Conservation (phyloP, 35 echinoderm and acorn worm species). For the Lytechinus variegatus region DNA sequence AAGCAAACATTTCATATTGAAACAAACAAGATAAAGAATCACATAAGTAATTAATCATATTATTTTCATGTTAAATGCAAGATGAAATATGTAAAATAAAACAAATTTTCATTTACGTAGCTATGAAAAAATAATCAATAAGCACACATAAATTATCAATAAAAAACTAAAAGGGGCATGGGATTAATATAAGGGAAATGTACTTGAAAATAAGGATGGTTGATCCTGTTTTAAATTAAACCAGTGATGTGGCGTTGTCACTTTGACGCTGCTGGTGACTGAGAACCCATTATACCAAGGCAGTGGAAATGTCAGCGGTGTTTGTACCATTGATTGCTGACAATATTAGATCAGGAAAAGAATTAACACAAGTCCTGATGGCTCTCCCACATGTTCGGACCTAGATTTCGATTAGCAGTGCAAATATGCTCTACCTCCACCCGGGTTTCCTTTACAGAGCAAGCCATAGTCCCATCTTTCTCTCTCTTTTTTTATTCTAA, state of each 20-base stretch:
- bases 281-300: neutral
- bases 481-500: neutral
- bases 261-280: neutral
- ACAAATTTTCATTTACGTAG: too few relatives aligned
- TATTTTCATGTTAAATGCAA: neutral
- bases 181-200: too few relatives aligned
- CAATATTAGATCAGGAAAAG: constrained; percentile 19
- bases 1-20: neutral
- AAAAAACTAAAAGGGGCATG: too few relatives aligned
- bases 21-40: neutral
- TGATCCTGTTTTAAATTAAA: neutral
- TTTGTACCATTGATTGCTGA: constrained; percentile 11
- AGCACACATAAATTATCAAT: too few relatives aligned
- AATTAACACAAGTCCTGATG: constrained; percentile 12
- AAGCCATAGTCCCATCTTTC: neutral
- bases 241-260: neutral
- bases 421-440: constrained; percentile 1
- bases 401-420: constrained; percentile 11
- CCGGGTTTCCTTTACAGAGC: neutral
- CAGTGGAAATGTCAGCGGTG: constrained; percentile 8
- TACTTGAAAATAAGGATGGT: too few relatives aligned
- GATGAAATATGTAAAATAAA: neutral
- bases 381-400: neutral
- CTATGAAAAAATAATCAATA: too few relatives aligned
- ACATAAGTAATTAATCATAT: too few relatives aligned